These are phyloP conservation scores for Epinotia bilunana DNA, from an alignment of 2,888 invertebrate species.

Conservation along the genomic window DNA sequence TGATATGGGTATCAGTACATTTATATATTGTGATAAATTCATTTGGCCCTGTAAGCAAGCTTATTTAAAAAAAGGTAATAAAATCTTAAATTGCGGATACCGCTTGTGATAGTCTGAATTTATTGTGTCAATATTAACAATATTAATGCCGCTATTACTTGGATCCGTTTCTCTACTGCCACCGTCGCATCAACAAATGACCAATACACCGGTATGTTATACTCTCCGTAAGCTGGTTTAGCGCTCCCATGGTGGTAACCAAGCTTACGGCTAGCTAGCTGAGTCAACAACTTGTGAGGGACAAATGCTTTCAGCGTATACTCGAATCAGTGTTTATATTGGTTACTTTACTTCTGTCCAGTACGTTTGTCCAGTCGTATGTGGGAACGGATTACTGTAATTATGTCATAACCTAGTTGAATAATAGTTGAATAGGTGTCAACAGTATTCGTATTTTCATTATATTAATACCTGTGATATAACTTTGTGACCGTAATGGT, in stretches of 20 bases:
- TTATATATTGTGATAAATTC: conserved; percentile 29
- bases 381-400: too few relatives aligned
- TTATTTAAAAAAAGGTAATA: conserved; percentile 4
- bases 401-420: too few relatives aligned
- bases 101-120: neutral
- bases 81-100: neutral
- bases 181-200: neutral
- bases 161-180: neutral
- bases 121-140: neutral
- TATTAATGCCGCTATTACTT: neutral
- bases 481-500: conserved; percentile 31
- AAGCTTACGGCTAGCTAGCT: too few relatives aligned
- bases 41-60: conserved; percentile 43
- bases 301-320: too few relatives aligned
- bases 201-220: too few relatives aligned
- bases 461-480: conserved; percentile 4
- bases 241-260: too few relatives aligned
- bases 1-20: conserved; percentile 37
- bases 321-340: too few relatives aligned
- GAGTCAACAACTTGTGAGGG: too few relatives aligned
- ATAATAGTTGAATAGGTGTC: too few relatives aligned
- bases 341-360: too few relatives aligned
- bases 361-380: too few relatives aligned
- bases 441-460: neutral
- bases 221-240: too few relatives aligned